phyloP scores from a whole-genome alignment of 2,888 invertebrate species.

The Cordilura impudica region DNA sequence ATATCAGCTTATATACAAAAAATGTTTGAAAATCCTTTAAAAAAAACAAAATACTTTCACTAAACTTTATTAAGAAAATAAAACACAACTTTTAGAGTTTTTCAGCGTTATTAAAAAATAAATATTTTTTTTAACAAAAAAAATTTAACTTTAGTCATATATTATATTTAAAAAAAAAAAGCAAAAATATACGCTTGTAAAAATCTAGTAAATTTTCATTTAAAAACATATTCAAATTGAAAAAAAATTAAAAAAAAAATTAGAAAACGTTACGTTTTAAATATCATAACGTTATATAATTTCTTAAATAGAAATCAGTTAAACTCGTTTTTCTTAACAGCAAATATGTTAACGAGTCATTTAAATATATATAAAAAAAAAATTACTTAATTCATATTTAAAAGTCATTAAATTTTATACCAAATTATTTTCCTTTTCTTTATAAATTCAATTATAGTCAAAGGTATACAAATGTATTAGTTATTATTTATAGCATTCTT shows the following conservation, averaged over 20 bases:
- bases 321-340: neutral
- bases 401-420: neutral
- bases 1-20: slow-evolving; percentile 68
- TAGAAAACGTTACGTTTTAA: neutral
- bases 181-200: slow-evolving; percentile 53
- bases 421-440: neutral
- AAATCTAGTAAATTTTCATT: slow-evolving; percentile 42
- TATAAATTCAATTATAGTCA: slow-evolving; percentile 34
- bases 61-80: slow-evolving; percentile 36
- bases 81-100: slow-evolving; percentile 47
- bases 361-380: neutral
- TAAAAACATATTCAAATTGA: slow-evolving; percentile 72
- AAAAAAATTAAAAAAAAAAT: slow-evolving; percentile 72
- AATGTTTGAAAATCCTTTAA: slow-evolving; percentile 45
- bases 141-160: slow-evolving; percentile 48
- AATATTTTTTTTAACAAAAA: slow-evolving; percentile 31
- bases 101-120: slow-evolving; percentile 48
- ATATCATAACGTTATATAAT: neutral
- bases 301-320: neutral
- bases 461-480: slow-evolving; percentile 26
- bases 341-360: neutral
- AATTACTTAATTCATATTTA: neutral
- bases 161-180: slow-evolving; percentile 28
- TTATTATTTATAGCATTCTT: slow-evolving; percentile 36
- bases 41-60: slow-evolving; percentile 34